Evolutionary conservation across 2,888 invertebrate genomes (phyloP).

Genomic region (Rotaria magnacalcarata): DNA sequence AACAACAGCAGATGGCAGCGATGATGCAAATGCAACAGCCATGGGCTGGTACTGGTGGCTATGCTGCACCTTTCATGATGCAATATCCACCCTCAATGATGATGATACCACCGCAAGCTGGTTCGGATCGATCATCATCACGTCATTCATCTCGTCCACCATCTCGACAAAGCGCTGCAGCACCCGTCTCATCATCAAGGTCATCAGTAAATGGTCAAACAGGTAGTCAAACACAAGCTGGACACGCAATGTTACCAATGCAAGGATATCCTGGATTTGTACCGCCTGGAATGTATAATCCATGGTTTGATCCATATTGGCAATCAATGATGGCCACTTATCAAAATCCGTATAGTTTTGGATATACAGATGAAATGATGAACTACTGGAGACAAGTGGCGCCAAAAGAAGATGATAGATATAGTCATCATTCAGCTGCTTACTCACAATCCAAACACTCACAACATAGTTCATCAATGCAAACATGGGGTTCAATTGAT

Average conservation of each 20-base stretch:
- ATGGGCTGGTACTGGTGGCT: not conserved
- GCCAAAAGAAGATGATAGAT: not conserved
- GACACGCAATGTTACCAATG: not conserved
- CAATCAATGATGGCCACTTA: not conserved
- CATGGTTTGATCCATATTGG: slow-evolving; percentile 36
- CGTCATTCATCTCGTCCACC: slow-evolving; percentile 11
- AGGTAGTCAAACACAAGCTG: not conserved
- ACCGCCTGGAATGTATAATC: slow-evolving; percentile 24
- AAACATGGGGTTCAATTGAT: slow-evolving; percentile 13
- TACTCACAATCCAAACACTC: not conserved
- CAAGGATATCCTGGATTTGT: slow-evolving; percentile 9
- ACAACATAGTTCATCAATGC: slow-evolving; percentile 3
- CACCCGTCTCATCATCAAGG: not conserved
- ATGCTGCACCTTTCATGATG: not conserved
- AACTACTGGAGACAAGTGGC: not conserved
- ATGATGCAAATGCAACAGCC: slow-evolving; percentile 14
- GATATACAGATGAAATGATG: slow-evolving; percentile 34
- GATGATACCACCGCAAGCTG: not conserved
- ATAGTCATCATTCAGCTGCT: not conserved
- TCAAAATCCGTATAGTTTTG: not conserved
- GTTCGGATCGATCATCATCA: not conserved
- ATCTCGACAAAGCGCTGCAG: not conserved
- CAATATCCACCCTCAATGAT: not conserved
- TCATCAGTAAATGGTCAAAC: not conserved
- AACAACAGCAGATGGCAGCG: not conserved